Percentiles rank a stretch among this genome's conserved stretches.
phyloP scores from a whole-genome alignment of 2,797 vertebrate species.

The Benthosema pterotum region DNA sequence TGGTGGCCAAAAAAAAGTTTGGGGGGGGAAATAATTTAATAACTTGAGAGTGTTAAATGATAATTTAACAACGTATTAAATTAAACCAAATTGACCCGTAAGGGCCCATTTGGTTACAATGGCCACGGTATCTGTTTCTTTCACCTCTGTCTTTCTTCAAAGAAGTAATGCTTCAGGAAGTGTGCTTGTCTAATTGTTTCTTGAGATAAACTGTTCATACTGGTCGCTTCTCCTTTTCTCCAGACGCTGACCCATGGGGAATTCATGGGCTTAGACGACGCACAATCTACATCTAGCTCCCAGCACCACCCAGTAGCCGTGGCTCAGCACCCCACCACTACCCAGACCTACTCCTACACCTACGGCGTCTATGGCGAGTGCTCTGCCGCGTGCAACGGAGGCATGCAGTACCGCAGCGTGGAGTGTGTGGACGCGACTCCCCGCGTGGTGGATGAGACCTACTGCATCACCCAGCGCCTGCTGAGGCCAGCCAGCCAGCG shows the following conservation, averaged over 20 bases:
- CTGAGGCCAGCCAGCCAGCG: constrained; percentile 78
- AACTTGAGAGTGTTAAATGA: no score
- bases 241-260: constrained; percentile 84
- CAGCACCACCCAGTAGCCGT: constrained; percentile 19
- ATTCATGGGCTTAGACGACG: constrained; percentile 80
- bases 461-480: constrained; percentile 77
- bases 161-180: no score
- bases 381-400: constrained; percentile 85
- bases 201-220: no score
- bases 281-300: constrained; percentile 29
- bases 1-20: no score
- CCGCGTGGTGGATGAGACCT: constrained; percentile 71
- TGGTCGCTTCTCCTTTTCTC: neutral
- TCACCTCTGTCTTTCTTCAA: no score
- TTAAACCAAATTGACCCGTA: no score
- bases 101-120: no score
- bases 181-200: no score
- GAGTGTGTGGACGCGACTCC: constrained; percentile 79
- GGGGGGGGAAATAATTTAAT: no score
- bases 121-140: no score
- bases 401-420: constrained; percentile 85
- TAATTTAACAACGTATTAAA: no score
- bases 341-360: constrained; percentile 74
- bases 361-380: constrained; percentile 81
- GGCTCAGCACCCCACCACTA: constrained; percentile 36